A percentile compares a stretch with the other conserved stretches of the same genome.
These are phyloP conservation scores for Olivierus martensii DNA, from an alignment of 1,140 invertebrate genomes.

Conservation along the genomic window DNA sequence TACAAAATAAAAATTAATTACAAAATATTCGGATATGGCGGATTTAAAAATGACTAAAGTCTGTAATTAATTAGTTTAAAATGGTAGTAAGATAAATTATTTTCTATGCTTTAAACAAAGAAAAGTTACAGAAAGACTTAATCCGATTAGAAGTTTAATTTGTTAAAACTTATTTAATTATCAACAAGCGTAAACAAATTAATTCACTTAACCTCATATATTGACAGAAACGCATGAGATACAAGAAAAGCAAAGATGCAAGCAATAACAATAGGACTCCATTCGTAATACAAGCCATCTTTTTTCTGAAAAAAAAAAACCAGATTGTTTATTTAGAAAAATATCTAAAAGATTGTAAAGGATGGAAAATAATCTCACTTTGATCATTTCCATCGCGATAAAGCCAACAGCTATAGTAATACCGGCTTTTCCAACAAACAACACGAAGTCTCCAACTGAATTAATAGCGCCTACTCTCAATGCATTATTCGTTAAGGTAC, in stretches of 20 bases:
- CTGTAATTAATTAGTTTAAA: too few relatives aligned
- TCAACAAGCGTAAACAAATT: too few relatives aligned
- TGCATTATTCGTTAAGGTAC: conserved; percentile 63
- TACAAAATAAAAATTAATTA: too few relatives aligned
- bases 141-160: too few relatives aligned
- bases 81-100: too few relatives aligned
- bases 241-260: conserved; percentile 83
- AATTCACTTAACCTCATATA: conserved; percentile 62
- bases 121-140: too few relatives aligned
- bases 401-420: conserved; percentile 68
- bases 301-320: conserved; percentile 32
- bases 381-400: conserved; percentile 43
- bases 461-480: conserved; percentile 83
- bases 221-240: conserved; percentile 77
- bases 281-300: conserved; percentile 46
- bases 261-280: conserved; percentile 71
- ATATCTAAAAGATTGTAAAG: not conserved
- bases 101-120: too few relatives aligned
- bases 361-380: conserved; percentile 32
- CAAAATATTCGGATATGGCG: too few relatives aligned
- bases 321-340: not conserved
- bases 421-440: conserved; percentile 78
- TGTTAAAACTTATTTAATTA: too few relatives aligned
- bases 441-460: conserved; percentile 82
- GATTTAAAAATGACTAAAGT: too few relatives aligned